Conservation (phyloP, 2,888 invertebrate species). For the Drosophila cyrtoloma region DNA sequence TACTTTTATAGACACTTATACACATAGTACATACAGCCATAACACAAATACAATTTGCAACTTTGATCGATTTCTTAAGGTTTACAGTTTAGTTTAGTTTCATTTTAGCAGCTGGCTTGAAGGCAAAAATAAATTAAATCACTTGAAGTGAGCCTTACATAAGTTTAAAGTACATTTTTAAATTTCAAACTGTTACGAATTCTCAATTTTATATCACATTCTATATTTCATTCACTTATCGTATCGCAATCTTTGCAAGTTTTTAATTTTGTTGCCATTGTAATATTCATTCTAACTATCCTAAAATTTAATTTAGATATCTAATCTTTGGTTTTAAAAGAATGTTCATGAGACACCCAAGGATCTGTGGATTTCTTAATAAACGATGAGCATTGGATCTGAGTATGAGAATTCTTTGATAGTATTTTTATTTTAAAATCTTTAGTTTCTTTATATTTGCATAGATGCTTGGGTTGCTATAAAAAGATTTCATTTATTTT, state of each 20-base stretch:
- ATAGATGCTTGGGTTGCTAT: background rate
- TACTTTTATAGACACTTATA: conserved; percentile 17
- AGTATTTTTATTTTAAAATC: background rate
- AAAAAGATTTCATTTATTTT: background rate
- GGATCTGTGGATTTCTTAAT: background rate
- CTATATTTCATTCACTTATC: background rate
- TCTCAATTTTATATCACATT: conserved; percentile 6
- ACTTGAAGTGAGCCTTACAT: background rate
- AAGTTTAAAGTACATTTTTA: background rate
- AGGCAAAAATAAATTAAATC: background rate
- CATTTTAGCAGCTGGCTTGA: background rate
- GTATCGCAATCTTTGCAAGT: background rate
- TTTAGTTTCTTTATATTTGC: background rate
- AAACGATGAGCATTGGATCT: background rate
- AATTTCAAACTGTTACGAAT: background rate
- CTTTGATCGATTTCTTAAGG: background rate
- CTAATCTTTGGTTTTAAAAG: background rate
- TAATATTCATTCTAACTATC: conserved; percentile 16
- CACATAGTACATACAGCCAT: background rate
- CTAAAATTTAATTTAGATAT: background rate
- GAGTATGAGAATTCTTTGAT: background rate
- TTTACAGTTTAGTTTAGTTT: background rate
- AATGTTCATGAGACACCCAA: background rate
- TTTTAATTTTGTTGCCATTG: background rate
- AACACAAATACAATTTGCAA: background rate